Percentiles rank a stretch among this genome's conserved stretches.
These are phyloP conservation scores for Nebria salina DNA, from an alignment of 2,888 invertebrate genomes.

Conservation along the genomic window DNA sequence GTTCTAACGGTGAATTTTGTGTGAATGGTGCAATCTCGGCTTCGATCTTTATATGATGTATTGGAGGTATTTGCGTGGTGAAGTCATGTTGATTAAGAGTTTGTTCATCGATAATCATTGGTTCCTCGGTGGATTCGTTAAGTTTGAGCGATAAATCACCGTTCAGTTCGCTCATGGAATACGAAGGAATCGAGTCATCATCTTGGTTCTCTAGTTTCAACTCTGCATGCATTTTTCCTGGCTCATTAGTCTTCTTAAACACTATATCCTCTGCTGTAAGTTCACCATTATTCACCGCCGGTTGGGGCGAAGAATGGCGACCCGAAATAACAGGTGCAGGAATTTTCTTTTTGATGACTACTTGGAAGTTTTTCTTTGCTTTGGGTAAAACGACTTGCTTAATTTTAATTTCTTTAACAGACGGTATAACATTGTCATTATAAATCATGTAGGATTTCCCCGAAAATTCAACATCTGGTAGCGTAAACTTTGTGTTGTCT, in stretches of 20 bases:
- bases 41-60: background rate
- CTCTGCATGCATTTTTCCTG: background rate
- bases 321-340: background rate
- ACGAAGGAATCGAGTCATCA: constrained; percentile 33
- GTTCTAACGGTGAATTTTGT: background rate
- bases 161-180: constrained; percentile 25
- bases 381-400: constrained; percentile 2
- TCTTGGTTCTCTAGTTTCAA: background rate
- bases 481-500: constrained; percentile 37
- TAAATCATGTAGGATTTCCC: constrained; percentile 32
- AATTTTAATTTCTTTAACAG: constrained; percentile 23
- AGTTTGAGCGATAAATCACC: constrained; percentile 26
- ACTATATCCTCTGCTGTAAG: constrained; percentile 13
- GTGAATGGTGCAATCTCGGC: background rate
- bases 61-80: constrained; percentile 23
- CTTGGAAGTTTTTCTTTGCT: constrained; percentile 9
- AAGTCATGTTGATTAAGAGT: background rate
- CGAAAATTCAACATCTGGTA: constrained; percentile 30
- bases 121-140: constrained; percentile 7
- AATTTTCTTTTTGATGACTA: constrained; percentile 28
- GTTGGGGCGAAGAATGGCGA: background rate
- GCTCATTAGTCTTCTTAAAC: constrained; percentile 24
- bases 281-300: background rate
- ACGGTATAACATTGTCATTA: constrained; percentile 34
- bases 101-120: background rate